A percentile compares a stretch with the other conserved stretches of the same genome.
These are phyloP conservation scores for Notothenia coriiceps DNA, from an alignment of 2,113 vertebrate genomes.

Conservation along the genomic window DNA sequence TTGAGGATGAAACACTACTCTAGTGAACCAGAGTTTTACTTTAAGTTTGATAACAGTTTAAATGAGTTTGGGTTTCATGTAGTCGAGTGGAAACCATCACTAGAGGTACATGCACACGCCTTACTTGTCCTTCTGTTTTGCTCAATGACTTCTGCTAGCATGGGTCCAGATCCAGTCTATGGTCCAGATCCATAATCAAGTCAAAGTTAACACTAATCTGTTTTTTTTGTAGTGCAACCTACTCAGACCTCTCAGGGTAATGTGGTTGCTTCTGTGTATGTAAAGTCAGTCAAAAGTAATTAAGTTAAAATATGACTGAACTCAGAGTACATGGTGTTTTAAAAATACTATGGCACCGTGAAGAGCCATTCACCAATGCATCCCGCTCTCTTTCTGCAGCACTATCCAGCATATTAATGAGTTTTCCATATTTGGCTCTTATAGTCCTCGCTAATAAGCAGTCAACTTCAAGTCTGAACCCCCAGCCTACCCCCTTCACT, in stretches of 20 bases:
- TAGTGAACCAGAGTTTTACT: too few relatives aligned
- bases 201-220: neutral
- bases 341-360: neutral
- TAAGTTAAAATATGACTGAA: neutral
- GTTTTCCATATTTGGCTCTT: neutral
- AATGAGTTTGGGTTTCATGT: too few relatives aligned
- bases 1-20: too few relatives aligned
- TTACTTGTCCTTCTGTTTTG: too few relatives aligned
- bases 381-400: neutral
- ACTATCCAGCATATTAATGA: slow-evolving; percentile 4
- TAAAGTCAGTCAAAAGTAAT: neutral
- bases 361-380: neutral
- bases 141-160: too few relatives aligned
- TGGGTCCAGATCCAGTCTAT: too few relatives aligned
- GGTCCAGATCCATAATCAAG: too few relatives aligned
- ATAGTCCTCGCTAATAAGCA: slow-evolving; percentile 28
- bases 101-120: too few relatives aligned
- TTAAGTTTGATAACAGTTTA: too few relatives aligned
- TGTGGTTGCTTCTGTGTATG: neutral
- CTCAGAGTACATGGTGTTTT: neutral
- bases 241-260: neutral
- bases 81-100: too few relatives aligned
- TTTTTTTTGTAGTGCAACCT: neutral
- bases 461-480: neutral
- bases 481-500: neutral